Evolutionary conservation across 2,113 vertebrate species (phyloP), one percentile per base, ranked within the genome.

Genomic region (Eidolon helvum): DNA sequence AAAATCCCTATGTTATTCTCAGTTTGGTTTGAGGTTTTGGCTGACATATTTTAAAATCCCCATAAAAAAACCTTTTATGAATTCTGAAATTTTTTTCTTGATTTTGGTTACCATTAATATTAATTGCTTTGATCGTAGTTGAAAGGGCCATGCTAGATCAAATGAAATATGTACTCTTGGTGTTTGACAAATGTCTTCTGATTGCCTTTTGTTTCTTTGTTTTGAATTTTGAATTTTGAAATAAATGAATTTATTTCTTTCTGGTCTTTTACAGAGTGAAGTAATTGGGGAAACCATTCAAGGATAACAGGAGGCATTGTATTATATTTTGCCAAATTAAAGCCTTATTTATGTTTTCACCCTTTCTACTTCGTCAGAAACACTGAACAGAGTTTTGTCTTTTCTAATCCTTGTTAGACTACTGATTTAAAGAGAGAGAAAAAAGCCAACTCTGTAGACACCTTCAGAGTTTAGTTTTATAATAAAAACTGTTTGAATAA

Each of bases 301-400:
- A 98, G 98, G 98, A 97, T 97, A 95, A 98, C 98, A 98, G 99
- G 98, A 98, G 98, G 98, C 98, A 98, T 98, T 99, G 99, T 99
- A 99, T 99, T 98, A 98, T 99, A 98, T 99, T 99, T 99, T 99
- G 99, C 99, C 99, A 99, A 99, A 99, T 99, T 98, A 99, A 99
- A 99, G 99, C 99, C 99, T 99, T 99, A 99, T 99, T 99, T 99
- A 99, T 99, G 99, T 99, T 98, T 99, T 98, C 98, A 98, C 99
- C 99, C 99, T 99, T 99, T 99, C 98, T 99, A 99, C 98, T 99
- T 99, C 16, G 98, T 99, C 99, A 98, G 97, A 98, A 98, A 98
- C 99, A 99, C 99, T 99, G 99, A 99, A 98, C 98, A 98, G 98
- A 98, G 98, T 98, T 99, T 99, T 98, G 98, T 99, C 98, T 99